Evolutionary conservation across 2,113 vertebrate species (phyloP).

Genomic region (Zeus faber): DNA sequence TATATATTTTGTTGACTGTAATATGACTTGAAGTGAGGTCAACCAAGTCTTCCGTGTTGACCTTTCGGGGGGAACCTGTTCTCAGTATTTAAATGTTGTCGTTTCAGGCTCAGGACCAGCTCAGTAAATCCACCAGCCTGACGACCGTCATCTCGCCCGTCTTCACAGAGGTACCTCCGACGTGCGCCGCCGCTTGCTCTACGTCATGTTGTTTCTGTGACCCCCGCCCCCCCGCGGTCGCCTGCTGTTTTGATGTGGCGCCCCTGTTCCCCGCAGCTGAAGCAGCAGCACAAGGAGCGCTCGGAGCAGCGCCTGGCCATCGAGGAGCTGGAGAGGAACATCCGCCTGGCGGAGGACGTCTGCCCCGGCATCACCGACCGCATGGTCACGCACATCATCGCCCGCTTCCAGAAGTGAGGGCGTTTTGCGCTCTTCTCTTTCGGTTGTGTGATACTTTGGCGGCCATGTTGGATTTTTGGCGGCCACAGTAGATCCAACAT

Average conservation of each 20-base stretch:
- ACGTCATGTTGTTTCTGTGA: background rate
- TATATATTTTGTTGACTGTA: too few relatives aligned
- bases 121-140: conserved; percentile 83
- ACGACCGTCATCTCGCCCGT: conserved; percentile 88
- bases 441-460: background rate
- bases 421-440: background rate
- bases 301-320: conserved; percentile 83
- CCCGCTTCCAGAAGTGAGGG: conserved; percentile 82
- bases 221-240: conserved; percentile 40
- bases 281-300: conserved; percentile 89
- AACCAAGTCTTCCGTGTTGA: too few relatives aligned
- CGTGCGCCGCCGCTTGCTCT: too few relatives aligned
- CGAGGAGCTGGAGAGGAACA: conserved; percentile 91
- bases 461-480: too few relatives aligned
- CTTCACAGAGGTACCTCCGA: conserved; percentile 84
- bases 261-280: conserved; percentile 83
- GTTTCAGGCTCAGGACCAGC: conserved; percentile 81
- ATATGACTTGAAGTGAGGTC: too few relatives aligned
- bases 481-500: too few relatives aligned
- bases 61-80: too few relatives aligned
- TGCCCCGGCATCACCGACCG: conserved; percentile 95
- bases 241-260: too few relatives aligned
- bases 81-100: background rate
- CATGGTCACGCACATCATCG: conserved; percentile 93
- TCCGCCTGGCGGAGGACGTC: conserved; percentile 84